Base-by-base conservation (phyloP, 2,797 vertebrate genomes). In the Parotocinclus haroldoi region DNA sequence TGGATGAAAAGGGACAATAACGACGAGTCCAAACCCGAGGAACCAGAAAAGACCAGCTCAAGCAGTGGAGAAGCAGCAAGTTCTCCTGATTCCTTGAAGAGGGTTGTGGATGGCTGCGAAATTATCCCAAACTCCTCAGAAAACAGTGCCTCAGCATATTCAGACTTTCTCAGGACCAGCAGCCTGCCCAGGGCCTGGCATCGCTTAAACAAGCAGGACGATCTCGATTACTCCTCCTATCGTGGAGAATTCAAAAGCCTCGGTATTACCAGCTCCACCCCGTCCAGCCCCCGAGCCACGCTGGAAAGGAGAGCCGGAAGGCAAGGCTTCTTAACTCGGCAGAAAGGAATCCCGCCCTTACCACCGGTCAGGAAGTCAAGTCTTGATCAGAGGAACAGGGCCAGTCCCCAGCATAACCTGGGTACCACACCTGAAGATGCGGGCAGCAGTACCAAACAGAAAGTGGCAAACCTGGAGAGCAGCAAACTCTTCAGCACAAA, bases 311-410 rank as follows among this genome's bases (percentile, higher is more conserved):
- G 91, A 71, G 85, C 86, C 1, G 93, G 92, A 27, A 96, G 92
- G 76, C 93, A 92, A 16, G 86, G 92, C 14, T 85, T 95, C 73
- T 91, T 94, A 57, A 85, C 92, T 62, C 91, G 94, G 64, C 94
- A 93, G 69, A 98, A 94, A 63, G 96, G 93, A 58, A 93, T 89
- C 0, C 97, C 97, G 7, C 97, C 97, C 0, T 79, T 97, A 58
- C 97, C 97, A 9, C 97, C 97, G 0, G 85, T 99, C 42, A 89
- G 97, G 9, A 99, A 98, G 81, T 99, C 97, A 53, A 99, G 97
- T 80, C 83, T 99, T 48, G 97, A 99, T 76, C 95, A 98, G 83
- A 93, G 91, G 69, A 99, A 99, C 81, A 88, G 95, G 79, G 89
- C 88, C 46, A 92, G 92, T 44, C 89, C 90, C 0, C 91, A 92